Evolutionary conservation across 2,113 vertebrate species (phyloP).

Genomic region (Ahaetulla prasina): DNA sequence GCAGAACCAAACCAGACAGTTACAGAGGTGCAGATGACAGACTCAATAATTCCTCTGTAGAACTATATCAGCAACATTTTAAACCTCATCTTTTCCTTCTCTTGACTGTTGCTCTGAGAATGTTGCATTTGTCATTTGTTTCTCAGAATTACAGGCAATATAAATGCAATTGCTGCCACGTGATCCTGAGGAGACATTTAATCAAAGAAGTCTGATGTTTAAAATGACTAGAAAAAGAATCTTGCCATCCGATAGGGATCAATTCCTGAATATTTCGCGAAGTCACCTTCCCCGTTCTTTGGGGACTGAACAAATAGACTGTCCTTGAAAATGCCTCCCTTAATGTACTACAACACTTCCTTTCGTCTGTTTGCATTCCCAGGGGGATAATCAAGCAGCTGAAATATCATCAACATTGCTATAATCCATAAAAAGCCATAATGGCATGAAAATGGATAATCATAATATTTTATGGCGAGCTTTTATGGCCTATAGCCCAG

Average conservation of each 20-base stretch:
- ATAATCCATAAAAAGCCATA: conserved; percentile 22
- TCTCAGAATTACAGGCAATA: neutral
- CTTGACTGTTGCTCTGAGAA: neutral
- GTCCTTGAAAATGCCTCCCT: neutral
- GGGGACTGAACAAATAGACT: neutral
- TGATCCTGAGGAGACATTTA: neutral
- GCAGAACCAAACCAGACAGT: too few relatives aligned
- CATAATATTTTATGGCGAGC: neutral
- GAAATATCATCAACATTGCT: conserved; percentile 12
- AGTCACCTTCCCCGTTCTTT: neutral
- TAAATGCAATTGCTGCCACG: neutral
- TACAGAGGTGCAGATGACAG: too few relatives aligned
- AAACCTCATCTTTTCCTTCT: neutral
- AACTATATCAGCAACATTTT: neutral
- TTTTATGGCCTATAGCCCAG: neutral
- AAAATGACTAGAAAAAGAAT: neutral
- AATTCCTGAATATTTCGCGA: neutral
- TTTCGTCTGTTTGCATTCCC: neutral
- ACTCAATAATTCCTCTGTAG: too few relatives aligned
- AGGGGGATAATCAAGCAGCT: conserved; percentile 16
- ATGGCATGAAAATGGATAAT: neutral
- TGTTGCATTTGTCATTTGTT: neutral
- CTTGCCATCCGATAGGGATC: neutral
- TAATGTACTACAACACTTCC: neutral
- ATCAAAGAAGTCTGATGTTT: neutral